Percentiles rank a stretch among this genome's conserved stretches.
These are phyloP conservation scores for Diglossa cyanea DNA, from an alignment of 2,797 vertebrate genomes.

Conservation along the genomic window DNA sequence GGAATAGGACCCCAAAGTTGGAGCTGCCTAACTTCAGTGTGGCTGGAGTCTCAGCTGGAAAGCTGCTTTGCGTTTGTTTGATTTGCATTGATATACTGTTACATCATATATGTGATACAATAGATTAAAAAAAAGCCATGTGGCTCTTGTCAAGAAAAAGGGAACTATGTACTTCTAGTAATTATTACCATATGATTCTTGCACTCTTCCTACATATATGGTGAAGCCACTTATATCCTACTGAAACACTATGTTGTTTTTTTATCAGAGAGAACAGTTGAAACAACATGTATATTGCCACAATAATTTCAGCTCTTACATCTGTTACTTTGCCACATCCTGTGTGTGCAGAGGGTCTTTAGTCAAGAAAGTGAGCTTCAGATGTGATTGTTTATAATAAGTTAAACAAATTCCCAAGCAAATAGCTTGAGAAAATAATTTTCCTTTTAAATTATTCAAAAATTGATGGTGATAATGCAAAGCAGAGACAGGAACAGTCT, in stretches of 20 bases:
- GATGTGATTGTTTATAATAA: not conserved
- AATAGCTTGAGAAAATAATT: not conserved
- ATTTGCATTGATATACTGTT: slow-evolving; percentile 58
- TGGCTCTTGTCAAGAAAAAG: slow-evolving; percentile 70
- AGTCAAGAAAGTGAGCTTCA: not conserved
- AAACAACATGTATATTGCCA: not conserved
- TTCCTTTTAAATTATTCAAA: not conserved
- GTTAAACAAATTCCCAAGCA: not conserved
- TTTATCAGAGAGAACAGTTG: not conserved
- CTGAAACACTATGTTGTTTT: not conserved
- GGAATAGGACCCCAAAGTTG: not conserved
- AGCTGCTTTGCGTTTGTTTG: slow-evolving; percentile 26
- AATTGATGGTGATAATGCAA: not conserved
- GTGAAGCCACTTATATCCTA: slow-evolving; percentile 23
- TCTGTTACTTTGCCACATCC: not conserved
- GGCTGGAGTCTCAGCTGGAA: slow-evolving; percentile 43
- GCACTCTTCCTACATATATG: not conserved
- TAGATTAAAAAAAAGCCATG: slow-evolving; percentile 69
- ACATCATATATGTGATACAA: slow-evolving; percentile 69
- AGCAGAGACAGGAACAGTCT: not conserved
- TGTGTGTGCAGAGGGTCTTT: not conserved
- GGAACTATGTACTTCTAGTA: slow-evolving; percentile 66
- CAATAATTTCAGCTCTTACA: not conserved
- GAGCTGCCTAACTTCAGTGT: not conserved
- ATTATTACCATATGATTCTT: slow-evolving; percentile 56